Evolutionary conservation across 2,797 vertebrate species (phyloP), one percentile per base, ranked within the genome.

Genomic region (Ispidina lecontei): DNA sequence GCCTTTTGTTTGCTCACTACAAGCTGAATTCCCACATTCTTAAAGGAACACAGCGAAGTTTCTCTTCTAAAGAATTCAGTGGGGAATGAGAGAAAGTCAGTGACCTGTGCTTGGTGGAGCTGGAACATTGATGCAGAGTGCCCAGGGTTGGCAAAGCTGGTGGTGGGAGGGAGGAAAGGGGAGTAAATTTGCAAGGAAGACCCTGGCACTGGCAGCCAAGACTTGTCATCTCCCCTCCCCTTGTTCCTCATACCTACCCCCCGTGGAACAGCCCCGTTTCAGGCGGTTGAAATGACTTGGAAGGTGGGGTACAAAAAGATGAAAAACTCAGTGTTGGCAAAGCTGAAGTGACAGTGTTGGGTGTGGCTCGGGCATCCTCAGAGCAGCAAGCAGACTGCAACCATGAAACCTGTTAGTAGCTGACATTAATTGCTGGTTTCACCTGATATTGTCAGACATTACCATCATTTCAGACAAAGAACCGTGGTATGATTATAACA

Each of bases 341-440:
- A 97, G 96, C 90, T 88, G 96, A 93, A 95, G 76, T 76, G 73
- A 91, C 67, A 59, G 90, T 33, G 81, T 79, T 93, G 96, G 94
- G 91, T 49, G 84, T 87, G 77, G 88, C 94, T 93, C 93, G 78
- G 93, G 86, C 29, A 80, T 77, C 94, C 81, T 96, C 92, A 94
- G 87, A 94, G 84, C 33, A 93, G 95, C 72, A 95, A 97, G 96
- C 93, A 95, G 83, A 92, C 74, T 96, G 89, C 86, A 95, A 47
- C 52, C 60, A 74, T 92, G 79, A 91, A 96, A 96, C 95, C 76
- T 17, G 71, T 97, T 97, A 98, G 97, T 96, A 95, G 39, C 91
- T 95, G 97, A 96, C 94, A 97, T 96, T 97, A 97, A 97, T 96
- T 94, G 59, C 91, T 91, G 77, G 82, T 56, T 97, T 96, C 95